Base-by-base conservation (phyloP, 2,888 invertebrate species). In the Laothoe populi region DNA sequence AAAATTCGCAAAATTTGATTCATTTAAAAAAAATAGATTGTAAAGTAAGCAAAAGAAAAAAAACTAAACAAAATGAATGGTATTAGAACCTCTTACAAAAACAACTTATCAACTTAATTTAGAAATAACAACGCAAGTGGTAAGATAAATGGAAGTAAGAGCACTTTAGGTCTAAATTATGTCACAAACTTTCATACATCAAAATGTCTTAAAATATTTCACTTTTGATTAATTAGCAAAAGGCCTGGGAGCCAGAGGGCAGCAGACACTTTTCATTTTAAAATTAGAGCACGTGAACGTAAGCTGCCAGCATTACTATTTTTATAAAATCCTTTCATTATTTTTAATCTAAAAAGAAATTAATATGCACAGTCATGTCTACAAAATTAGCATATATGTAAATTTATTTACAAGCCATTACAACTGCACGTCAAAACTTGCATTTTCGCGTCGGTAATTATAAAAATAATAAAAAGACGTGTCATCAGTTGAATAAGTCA, bases 151-250 rank as follows among this genome's bases (percentile, higher is more conserved):
- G 11, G 42, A 24, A 48, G 2, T 26, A 2, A 46, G 11, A 46
- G 46, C 23, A 4, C 19, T 19, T 16, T 16, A 7, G 31, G n/a
- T 31, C 31, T 48, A 7, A 48, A 48, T n/a, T 11, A 26, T 16
- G 31, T 49, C 44, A 8, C 19, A 8, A 49, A 49, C 49, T 49
- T 31, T 8, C 16, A 26, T 16, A 49, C 26, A 49, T 49, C 26
- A 49, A 44, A 49, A 16, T 49, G 49, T 26, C 49, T 31, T 26
- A 31, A 49, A 49, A 49, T 26, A 10, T 49, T 49, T 31, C 31
- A 31, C 26, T 24, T 24, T 49, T 8, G 26, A 10, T 16, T 16
- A 16, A 49, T 49, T 26, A 31, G 3, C 0, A 16, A 16, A 16
- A 48, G 31, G 26, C 16, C 31, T 49, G 31, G 49, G 16, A 16